These are phyloP conservation scores for Pipistrellus pipistrellus DNA, from an alignment of 2,797 vertebrate species.

Conservation along the genomic window DNA sequence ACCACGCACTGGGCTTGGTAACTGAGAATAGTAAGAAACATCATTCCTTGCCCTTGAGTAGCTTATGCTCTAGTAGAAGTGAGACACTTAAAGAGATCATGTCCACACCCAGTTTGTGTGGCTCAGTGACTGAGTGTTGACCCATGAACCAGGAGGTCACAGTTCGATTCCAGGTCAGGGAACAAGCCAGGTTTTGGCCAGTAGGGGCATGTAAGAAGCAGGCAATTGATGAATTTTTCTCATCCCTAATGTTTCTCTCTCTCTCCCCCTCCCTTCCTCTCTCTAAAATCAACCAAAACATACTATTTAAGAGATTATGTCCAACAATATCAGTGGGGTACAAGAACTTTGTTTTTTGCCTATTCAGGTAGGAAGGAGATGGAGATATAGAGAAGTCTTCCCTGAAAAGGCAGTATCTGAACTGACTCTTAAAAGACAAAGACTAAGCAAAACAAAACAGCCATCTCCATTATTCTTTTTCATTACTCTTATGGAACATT, in stretches of 20 bases:
- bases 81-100: conserved; percentile 37
- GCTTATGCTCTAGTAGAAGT: background rate
- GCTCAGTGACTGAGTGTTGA: too few relatives aligned
- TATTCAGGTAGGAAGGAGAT: background rate
- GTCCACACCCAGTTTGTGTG: background rate
- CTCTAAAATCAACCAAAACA: too few relatives aligned
- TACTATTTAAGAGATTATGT: background rate
- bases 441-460: conserved; percentile 56
- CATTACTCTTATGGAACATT: background rate
- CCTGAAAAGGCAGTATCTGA: background rate
- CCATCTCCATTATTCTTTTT: background rate
- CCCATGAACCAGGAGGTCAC: too few relatives aligned
- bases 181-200: too few relatives aligned
- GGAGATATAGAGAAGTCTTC: background rate
- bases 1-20: background rate
- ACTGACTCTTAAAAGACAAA: conserved; percentile 16
- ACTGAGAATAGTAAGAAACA: conserved; percentile 45
- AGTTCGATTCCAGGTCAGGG: too few relatives aligned
- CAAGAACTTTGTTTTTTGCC: background rate
- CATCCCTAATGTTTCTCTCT: too few relatives aligned
- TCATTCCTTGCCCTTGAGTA: background rate
- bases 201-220: too few relatives aligned
- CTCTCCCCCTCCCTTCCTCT: too few relatives aligned
- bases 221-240: too few relatives aligned
- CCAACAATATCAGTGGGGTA: background rate